Conservation (phyloP, 2,888 invertebrate species). For the Leptopterna dolabrata region DNA sequence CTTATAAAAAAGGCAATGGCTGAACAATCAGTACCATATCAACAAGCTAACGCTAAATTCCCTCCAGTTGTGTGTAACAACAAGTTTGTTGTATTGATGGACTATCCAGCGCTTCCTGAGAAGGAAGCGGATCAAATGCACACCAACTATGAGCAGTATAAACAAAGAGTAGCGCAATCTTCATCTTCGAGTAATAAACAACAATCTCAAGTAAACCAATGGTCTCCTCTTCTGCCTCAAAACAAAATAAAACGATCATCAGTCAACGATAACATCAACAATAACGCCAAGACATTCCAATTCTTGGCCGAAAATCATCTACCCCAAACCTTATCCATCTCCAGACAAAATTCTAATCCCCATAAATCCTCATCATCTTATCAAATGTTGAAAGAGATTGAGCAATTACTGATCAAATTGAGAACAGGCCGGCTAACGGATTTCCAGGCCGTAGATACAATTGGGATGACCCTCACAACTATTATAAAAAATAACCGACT, state of each 20-base stretch:
- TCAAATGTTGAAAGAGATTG: background rate
- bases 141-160: background rate
- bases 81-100: background rate
- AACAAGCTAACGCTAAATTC: background rate
- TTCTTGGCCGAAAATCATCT: background rate
- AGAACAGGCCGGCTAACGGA: background rate
- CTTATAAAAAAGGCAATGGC: background rate
- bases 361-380: background rate
- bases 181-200: background rate
- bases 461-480: background rate
- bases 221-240: background rate
- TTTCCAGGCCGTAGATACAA: background rate
- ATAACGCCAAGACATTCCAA: background rate
- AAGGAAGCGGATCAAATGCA: background rate
- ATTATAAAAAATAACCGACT: background rate
- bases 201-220: background rate
- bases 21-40: background rate
- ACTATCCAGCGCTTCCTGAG: background rate
- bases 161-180: background rate
- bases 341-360: background rate
- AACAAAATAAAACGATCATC: background rate
- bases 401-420: background rate
- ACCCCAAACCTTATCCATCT: background rate
- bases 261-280: background rate
- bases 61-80: background rate